Conservation (phyloP, 2,797 vertebrate species). For the Hippopotamyrus pictus region DNA sequence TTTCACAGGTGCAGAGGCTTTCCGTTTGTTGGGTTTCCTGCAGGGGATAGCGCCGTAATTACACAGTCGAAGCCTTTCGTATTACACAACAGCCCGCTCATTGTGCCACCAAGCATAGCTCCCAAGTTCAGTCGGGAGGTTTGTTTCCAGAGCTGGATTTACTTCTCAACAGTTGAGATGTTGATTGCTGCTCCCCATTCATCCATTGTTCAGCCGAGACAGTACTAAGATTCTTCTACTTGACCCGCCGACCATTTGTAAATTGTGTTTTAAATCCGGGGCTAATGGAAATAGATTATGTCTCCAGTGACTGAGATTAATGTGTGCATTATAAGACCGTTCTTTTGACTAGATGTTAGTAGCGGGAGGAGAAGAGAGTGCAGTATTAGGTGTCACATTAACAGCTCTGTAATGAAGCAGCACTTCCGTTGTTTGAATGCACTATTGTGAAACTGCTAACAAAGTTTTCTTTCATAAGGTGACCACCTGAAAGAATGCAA, state of each 20-base stretch:
- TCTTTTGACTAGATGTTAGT: conserved; percentile 17
- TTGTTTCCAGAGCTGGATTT: conserved; percentile 18
- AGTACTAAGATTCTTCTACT: conserved; percentile 4
- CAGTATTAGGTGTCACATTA: conserved; percentile 17
- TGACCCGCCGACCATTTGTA: background rate
- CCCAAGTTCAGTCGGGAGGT: conserved; percentile 12
- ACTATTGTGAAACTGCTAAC: conserved; percentile 6
- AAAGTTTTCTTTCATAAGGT: conserved; percentile 15
- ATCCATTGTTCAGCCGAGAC: conserved; percentile 13
- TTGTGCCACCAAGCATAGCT: conserved; percentile 2
- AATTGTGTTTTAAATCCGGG: conserved; percentile 15
- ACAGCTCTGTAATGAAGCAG: conserved; percentile 7
- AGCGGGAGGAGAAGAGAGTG: background rate
- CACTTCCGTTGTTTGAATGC: conserved; percentile 16
- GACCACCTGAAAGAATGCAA: background rate
- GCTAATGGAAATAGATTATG: conserved; percentile 16
- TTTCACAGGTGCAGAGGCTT: conserved; percentile 20
- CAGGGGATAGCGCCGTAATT: conserved; percentile 20
- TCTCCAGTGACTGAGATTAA: conserved; percentile 17
- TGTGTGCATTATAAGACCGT: conserved; percentile 12
- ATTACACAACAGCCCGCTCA: conserved; percentile 3
- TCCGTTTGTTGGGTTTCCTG: conserved; percentile 17
- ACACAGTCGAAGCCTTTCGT: conserved; percentile 4
- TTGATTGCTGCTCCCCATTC: conserved; percentile 15
- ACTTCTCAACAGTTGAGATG: conserved; percentile 14